Conservation (phyloP, 1,140 invertebrate genomes). For the Philotrypesis tridentata region DNA sequence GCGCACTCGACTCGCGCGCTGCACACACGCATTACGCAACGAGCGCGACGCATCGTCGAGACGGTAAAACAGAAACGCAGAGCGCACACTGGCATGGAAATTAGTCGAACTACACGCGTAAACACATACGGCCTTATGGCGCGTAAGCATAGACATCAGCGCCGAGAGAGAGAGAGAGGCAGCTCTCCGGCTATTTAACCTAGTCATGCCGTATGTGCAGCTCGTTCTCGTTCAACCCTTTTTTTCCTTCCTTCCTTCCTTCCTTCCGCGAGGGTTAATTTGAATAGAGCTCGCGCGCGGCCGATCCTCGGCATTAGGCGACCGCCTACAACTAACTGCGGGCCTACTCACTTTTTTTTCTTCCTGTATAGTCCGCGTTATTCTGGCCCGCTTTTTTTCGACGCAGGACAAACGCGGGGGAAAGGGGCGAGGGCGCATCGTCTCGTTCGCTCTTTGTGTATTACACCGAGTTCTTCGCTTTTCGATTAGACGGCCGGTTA, state of each 20-base stretch:
- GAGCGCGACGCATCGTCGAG: neutral
- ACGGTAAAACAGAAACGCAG: constrained; percentile 20
- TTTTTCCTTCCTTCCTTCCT: too few relatives aligned
- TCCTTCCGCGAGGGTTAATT: constrained; percentile 72
- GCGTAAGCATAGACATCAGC: constrained; percentile 53
- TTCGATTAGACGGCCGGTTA: neutral
- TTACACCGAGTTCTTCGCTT: neutral
- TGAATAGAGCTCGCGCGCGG: constrained; percentile 69
- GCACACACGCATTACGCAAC: neutral
- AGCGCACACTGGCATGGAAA: constrained; percentile 47
- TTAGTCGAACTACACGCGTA: constrained; percentile 33
- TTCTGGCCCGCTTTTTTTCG: neutral
- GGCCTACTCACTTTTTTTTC: constrained; percentile 50
- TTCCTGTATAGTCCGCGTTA: constrained; percentile 42
- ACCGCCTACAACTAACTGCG: constrained; percentile 67
- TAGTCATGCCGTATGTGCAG: constrained; percentile 66
- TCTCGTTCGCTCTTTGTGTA: neutral
- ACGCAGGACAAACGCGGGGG: neutral
- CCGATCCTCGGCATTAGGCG: constrained; percentile 50
- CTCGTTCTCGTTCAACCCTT: constrained; percentile 51
- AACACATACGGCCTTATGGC: constrained; percentile 61
- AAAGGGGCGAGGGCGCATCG: neutral
- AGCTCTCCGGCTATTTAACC: constrained; percentile 60
- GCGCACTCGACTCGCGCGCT: neutral
- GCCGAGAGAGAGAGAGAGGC: too few relatives aligned